A percentile compares a stretch with the other conserved stretches of the same genome.
Evolutionary conservation across 2,888 invertebrate species (phyloP).

Genomic region (Drosophila mulleri): DNA sequence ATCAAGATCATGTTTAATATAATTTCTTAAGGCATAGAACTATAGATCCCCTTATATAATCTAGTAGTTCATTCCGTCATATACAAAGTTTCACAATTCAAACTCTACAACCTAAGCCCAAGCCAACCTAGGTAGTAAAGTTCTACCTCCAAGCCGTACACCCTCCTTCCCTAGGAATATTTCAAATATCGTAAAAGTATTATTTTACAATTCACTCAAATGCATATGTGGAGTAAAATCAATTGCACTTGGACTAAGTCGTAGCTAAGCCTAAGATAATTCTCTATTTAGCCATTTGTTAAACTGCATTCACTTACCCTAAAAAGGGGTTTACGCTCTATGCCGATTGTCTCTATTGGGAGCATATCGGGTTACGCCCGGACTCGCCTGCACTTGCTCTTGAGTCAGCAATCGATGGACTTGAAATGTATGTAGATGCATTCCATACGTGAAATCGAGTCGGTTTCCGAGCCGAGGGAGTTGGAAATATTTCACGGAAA

Average conservation of each 20-base stretch:
- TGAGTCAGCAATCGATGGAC: slow-evolving; percentile 43
- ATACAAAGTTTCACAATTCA: no score
- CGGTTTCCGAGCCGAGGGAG: background rate
- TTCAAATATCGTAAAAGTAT: background rate
- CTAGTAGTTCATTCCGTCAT: no score
- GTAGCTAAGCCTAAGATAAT: slow-evolving; percentile 4
- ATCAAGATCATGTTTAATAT: no score
- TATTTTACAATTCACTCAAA: background rate
- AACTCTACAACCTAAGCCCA: no score
- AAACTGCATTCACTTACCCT: slow-evolving; percentile 2
- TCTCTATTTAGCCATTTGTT: background rate
- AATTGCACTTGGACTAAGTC: slow-evolving; percentile 4
- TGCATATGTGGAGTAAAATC: background rate
- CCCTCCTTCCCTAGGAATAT: background rate
- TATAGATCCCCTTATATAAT: no score
- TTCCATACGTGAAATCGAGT: slow-evolving; percentile 26
- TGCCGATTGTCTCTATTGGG: background rate
- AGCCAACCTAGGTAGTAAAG: no score
- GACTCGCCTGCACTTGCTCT: slow-evolving; percentile 21
- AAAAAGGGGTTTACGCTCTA: background rate
- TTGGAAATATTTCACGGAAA: slow-evolving; percentile 62
- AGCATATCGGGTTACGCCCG: slow-evolving; percentile 39
- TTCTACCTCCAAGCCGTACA: no score
- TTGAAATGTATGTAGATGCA: slow-evolving; percentile 45
- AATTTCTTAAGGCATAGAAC: no score